Conservation (phyloP, 1,140 invertebrate species). For the Physella acuta region DNA sequence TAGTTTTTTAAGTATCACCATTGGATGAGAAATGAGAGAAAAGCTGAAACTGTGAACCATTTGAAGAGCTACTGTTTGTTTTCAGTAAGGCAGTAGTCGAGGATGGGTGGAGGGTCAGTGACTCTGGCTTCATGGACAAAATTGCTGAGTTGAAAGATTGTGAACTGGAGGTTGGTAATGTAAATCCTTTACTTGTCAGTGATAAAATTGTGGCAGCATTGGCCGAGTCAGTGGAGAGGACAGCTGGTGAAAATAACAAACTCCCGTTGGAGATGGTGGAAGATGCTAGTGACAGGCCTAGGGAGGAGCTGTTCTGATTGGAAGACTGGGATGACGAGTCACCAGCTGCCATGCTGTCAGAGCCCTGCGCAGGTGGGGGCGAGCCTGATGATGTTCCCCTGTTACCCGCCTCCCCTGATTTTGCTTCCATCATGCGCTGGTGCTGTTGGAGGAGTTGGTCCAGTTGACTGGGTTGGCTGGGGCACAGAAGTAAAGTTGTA, state of each 20-base stretch:
- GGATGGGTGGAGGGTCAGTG: not conserved
- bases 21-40: constrained; percentile 4
- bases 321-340: constrained; percentile 11
- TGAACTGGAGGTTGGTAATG: not conserved
- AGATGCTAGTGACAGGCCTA: not conserved
- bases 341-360: constrained; percentile 15
- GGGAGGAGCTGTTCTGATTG: not conserved
- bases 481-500: not conserved
- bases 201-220: not conserved
- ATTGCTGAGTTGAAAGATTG: not conserved
- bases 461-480: not conserved
- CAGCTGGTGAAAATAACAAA: not conserved
- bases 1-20: constrained; percentile 6
- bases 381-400: not conserved
- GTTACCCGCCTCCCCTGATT: constrained; percentile 9
- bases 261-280: constrained; percentile 19
- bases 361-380: too few species aligned
- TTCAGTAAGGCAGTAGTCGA: not conserved
- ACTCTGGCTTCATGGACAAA: not conserved
- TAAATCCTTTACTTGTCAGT: not conserved
- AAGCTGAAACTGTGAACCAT: constrained; percentile 1
- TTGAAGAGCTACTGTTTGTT: not conserved
- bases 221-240: not conserved
- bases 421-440: too few species aligned
- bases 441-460: constrained; percentile 14